Base-by-base conservation (phyloP, 2,888 invertebrate genomes). In the Plebejus melissa region DNA sequence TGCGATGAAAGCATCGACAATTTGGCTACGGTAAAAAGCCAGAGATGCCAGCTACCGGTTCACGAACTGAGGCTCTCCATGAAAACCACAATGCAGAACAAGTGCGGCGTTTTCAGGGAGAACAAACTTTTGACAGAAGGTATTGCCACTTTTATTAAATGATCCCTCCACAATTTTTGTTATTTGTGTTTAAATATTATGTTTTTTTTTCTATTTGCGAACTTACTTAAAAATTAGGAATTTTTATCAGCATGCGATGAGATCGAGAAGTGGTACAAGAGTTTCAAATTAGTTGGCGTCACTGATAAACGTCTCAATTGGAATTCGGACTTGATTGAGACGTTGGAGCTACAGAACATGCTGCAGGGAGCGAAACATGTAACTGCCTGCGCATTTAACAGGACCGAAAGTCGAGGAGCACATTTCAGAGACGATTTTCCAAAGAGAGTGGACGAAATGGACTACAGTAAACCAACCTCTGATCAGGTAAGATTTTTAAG, bases 351-450 rank as follows among this genome's bases (percentile, higher is more conserved):
- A 77, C 99, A 99, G 93, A 99, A 99, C 88, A 95, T 99, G 85
- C 95, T 99, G 94, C 91, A 98, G 75, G 96, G 97, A 82, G 98
- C 99, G 0, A 93, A 97, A 80, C 98, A 98, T 80, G 90, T 91
- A 9, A 98, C 99, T 77, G 95, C 96, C 41, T 95, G 95, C 4
- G 99, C 99, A 1, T 97, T 97, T 87, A 97, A 97, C 80, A 95
- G 99, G 70, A 98, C 97, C 80, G 99, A 99, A 90, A 98, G 98
- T 76, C 95, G 99, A 77, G 99, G 99, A n/a, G 99, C 99, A 2
- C 99, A 99, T 88, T 98, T 98, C 60, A 95, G 99, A 76, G 99
- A 99, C 87, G 99, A 99, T 90, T 99, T 95, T 87, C 97, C 97
- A 82, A 93, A 92, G n/a, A 94, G 99, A 80, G 82, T 96, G 1